Evolutionary conservation across 2,888 invertebrate genomes (phyloP).

Genomic region (Vannuccia rotundouncinata): DNA sequence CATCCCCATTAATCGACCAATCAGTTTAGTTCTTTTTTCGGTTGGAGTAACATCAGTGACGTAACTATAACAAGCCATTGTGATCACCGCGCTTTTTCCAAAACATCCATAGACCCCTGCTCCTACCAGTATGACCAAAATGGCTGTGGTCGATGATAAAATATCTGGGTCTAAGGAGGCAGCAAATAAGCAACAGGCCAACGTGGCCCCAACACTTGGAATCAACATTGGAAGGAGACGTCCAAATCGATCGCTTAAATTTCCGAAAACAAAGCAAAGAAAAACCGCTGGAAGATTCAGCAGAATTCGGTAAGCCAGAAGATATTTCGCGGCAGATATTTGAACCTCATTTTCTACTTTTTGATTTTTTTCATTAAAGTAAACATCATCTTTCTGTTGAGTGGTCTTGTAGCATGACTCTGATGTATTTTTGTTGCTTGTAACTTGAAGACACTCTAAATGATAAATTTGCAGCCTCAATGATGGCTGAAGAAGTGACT

Average conservation of each 20-base stretch:
- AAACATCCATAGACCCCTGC: constrained; percentile 50
- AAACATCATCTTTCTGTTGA: constrained; percentile 38
- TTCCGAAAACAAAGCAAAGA: constrained; percentile 54
- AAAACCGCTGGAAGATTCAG: constrained; percentile 54
- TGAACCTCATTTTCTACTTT: constrained; percentile 47
- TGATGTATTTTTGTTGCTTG: neutral
- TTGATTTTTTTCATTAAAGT: constrained; percentile 35
- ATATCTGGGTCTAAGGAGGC: constrained; percentile 41
- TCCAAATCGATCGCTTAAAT: constrained; percentile 54
- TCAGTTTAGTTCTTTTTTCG: constrained; percentile 48
- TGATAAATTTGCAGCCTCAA: constrained; percentile 51
- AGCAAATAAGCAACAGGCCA: constrained; percentile 49
- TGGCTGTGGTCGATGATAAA: neutral
- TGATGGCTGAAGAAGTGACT: constrained; percentile 54
- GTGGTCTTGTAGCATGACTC: neutral
- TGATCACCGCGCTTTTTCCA: constrained; percentile 55
- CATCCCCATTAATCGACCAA: constrained; percentile 52
- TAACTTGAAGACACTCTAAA: constrained; percentile 46
- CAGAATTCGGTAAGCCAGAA: constrained; percentile 51
- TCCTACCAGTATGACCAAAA: constrained; percentile 45
- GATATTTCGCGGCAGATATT: constrained; percentile 46
- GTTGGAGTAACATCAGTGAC: constrained; percentile 49
- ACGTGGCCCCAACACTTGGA: constrained; percentile 50
- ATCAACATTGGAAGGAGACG: constrained; percentile 52
- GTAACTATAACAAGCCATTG: constrained; percentile 56